phyloP scores from a whole-genome alignment of 2,888 invertebrate species.

The Macrosoma leucophasiata region DNA sequence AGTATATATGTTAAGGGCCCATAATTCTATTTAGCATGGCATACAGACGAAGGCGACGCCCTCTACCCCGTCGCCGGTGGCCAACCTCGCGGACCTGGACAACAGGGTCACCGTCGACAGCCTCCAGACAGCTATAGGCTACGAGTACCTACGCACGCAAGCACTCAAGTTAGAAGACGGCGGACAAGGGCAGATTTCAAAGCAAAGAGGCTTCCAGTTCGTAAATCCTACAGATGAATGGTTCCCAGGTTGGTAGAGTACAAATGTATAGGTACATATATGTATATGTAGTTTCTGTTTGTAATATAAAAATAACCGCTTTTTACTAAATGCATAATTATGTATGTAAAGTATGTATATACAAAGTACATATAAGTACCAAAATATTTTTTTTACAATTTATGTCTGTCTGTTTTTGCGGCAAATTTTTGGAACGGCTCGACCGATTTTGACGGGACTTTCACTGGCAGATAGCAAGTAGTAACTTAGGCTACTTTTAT shows the following conservation, averaged over 20 bases:
- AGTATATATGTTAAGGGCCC: conserved; percentile 49
- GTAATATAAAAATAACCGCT: too few relatives aligned
- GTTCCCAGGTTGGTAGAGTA: conserved; percentile 84
- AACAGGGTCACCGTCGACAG: conserved; percentile 81
- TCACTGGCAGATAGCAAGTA: too few relatives aligned
- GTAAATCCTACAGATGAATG: conserved; percentile 91
- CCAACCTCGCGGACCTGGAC: conserved; percentile 87
- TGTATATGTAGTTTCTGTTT: too few relatives aligned
- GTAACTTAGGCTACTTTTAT: too few relatives aligned
- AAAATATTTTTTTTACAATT: too few relatives aligned
- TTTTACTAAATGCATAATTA: too few relatives aligned
- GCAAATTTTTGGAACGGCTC: too few relatives aligned
- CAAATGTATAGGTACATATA: too few relatives aligned
- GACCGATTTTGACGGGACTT: too few relatives aligned
- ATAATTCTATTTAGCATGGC: conserved; percentile 80
- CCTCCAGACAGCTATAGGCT: conserved; percentile 86
- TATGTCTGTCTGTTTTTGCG: too few relatives aligned
- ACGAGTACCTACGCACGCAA: conserved; percentile 87
- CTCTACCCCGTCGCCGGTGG: conserved; percentile 87
- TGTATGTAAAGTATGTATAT: too few relatives aligned
- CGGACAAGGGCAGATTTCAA: conserved; percentile 80
- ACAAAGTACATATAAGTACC: too few relatives aligned
- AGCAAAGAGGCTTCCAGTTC: conserved; percentile 89
- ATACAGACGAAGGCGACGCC: conserved; percentile 90
- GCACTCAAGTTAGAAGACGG: conserved; percentile 82